Evolutionary conservation across 2,113 vertebrate species (phyloP).

Genomic region (Pelodiscus sinensis): DNA sequence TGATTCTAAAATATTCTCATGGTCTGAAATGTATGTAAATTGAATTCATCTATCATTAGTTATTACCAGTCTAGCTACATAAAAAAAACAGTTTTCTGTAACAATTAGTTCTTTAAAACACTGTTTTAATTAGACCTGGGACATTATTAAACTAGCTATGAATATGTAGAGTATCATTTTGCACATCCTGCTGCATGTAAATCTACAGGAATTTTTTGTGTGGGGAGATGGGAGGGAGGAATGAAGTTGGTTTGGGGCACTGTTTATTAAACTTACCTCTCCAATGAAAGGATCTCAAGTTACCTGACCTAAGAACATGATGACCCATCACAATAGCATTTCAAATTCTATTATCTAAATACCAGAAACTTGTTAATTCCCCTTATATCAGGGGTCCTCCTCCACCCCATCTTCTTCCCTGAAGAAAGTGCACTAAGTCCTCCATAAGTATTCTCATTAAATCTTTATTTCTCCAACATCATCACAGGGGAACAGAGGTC

Average conservation of each 20-base stretch:
- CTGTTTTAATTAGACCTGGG: slow-evolving; percentile 91
- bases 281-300: background rate
- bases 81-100: slow-evolving; percentile 88
- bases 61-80: slow-evolving; percentile 91
- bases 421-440: background rate
- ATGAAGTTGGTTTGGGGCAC: background rate
- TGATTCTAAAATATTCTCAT: slow-evolving; percentile 92
- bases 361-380: background rate
- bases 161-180: slow-evolving; percentile 80
- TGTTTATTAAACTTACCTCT: background rate
- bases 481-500: background rate
- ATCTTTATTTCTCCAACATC: background rate
- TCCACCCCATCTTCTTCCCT: background rate
- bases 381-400: background rate
- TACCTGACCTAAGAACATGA: background rate
- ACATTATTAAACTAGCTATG: slow-evolving; percentile 77
- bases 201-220: slow-evolving; percentile 36
- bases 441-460: background rate
- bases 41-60: slow-evolving; percentile 95
- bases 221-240: background rate
- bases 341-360: background rate
- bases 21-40: slow-evolving; percentile 97
- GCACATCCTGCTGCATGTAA: slow-evolving; percentile 34
- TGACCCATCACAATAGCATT: background rate
- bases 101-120: slow-evolving; percentile 92